Base-by-base conservation (phyloP, 2,113 vertebrate genomes). In the Cisticola juncidis region DNA sequence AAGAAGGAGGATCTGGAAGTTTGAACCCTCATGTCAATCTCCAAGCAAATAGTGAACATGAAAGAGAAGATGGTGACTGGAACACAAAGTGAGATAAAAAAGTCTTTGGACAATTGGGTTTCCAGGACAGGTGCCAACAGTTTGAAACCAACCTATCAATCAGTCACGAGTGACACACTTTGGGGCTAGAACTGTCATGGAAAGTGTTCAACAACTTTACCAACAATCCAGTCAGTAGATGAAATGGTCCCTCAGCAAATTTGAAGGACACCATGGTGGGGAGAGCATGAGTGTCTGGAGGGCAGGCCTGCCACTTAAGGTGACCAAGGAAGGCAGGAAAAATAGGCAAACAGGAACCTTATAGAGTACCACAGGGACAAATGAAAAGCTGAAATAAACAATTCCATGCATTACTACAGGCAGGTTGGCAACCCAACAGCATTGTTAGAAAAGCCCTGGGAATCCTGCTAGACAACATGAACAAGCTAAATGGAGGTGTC, bases 61-160 rank as follows among this genome's bases (percentile, higher is more conserved):
- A 54, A 62, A 44, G 14, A 47, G 4, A 8, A 77, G 65, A 66
- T 8, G 3, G 3, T 48, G 60, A 40, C 20, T 57, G 11, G 20
- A 56, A 38, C 2, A n/a, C 26, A 58, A 82, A 25, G 4, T 19
- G 14, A 53, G 17, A 44, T 15, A 64, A 72, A 84, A 74, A 60
- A 31, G 0, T 25, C 1, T n/a, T n/a, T 81, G 42, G 10, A 45
- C 15, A 9, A 48, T 51, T n/a, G 17, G 15, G 13, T 36, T 72
- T 4, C 54, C 4, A 29, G 5, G 4, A 25, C 5, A 54, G 13
- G 3, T 4, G 12, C 44, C 45, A 48, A n/a, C 5, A 38, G 5
- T 62, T 83, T 66, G 69, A 74, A 81, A 13, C 7, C 33, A 74
- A 18, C 20, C 15, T 40, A n/a, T 29, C 33, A 57, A 29, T 6